Conservation (phyloP, 2,113 vertebrate genomes). For the Dissostichus mawsoni region DNA sequence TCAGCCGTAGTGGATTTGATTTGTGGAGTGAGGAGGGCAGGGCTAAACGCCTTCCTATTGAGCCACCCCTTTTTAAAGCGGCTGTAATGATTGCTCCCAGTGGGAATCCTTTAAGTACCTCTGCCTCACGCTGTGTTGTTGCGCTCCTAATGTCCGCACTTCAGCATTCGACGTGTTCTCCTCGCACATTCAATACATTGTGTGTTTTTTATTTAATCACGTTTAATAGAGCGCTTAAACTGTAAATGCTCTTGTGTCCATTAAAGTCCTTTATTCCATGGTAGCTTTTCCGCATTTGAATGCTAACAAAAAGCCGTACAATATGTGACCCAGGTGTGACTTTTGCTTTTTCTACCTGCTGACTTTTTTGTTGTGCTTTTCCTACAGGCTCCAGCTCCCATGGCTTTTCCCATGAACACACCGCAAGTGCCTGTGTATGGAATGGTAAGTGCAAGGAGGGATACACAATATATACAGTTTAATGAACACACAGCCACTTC, state of each 20-base stretch:
- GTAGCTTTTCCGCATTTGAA: neutral
- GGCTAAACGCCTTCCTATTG: constrained; percentile 40
- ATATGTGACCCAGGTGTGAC: neutral
- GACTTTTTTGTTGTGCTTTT: constrained; percentile 18
- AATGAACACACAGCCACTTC: neutral
- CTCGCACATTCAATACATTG: neutral
- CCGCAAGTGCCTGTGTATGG: constrained; percentile 95
- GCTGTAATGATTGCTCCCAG: constrained; percentile 63
- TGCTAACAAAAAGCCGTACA: neutral
- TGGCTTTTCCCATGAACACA: constrained; percentile 89
- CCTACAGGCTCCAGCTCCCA: constrained; percentile 86
- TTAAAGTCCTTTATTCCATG: neutral
- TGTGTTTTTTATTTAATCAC: neutral
- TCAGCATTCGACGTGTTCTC: constrained; percentile 21
- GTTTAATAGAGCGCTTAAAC: too few relatives aligned
- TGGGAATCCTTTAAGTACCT: constrained; percentile 48
- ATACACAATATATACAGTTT: neutral
- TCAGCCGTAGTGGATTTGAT: constrained; percentile 55
- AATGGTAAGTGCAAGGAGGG: constrained; percentile 86
- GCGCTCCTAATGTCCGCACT: constrained; percentile 35
- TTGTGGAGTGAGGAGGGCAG: constrained; percentile 43
- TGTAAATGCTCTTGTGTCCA: neutral
- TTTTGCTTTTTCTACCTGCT: neutral
- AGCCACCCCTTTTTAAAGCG: constrained; percentile 48
- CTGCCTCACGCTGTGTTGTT: constrained; percentile 35